These are phyloP conservation scores for Rhegmatorhina hoffmannsi DNA, from an alignment of 2,113 vertebrate genomes.

Conservation along the genomic window DNA sequence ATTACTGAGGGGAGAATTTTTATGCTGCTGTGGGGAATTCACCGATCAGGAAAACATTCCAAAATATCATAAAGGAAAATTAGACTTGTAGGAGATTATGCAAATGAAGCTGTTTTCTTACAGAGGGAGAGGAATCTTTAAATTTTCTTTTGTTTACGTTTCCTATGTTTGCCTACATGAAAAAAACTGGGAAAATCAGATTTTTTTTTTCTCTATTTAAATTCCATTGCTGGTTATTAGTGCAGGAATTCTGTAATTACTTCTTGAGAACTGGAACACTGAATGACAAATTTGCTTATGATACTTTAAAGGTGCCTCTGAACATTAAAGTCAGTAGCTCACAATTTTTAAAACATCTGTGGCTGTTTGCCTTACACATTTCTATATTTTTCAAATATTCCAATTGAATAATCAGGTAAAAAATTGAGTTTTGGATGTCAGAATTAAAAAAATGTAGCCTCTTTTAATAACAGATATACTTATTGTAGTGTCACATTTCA, in stretches of 20 bases:
- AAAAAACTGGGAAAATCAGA: neutral
- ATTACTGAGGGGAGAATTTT: slow-evolving; percentile 1
- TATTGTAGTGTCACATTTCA: neutral
- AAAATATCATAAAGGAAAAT: slow-evolving; percentile 52
- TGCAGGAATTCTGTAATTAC: neutral
- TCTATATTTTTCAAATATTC: neutral
- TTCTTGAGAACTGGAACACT: neutral
- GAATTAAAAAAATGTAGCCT: neutral
- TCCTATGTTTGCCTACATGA: neutral
- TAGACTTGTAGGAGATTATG: slow-evolving; percentile 27
- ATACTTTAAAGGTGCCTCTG: neutral
- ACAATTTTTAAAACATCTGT: neutral
- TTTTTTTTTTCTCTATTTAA: neutral
- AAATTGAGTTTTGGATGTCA: neutral
- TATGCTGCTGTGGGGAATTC: neutral
- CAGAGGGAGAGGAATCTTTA: neutral
- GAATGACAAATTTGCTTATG: neutral
- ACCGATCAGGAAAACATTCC: slow-evolving; percentile 45
- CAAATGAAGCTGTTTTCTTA: slow-evolving; percentile 12
- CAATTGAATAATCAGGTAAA: neutral
- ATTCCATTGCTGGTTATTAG: neutral
- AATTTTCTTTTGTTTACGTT: neutral
- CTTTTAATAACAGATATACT: neutral
- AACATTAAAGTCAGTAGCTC: neutral
- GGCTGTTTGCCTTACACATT: neutral